A percentile compares a stretch with the other conserved stretches of the same genome.
These are phyloP conservation scores for Gasterosteus nipponicus DNA, from an alignment of 2,113 vertebrate genomes.

Conservation along the genomic window DNA sequence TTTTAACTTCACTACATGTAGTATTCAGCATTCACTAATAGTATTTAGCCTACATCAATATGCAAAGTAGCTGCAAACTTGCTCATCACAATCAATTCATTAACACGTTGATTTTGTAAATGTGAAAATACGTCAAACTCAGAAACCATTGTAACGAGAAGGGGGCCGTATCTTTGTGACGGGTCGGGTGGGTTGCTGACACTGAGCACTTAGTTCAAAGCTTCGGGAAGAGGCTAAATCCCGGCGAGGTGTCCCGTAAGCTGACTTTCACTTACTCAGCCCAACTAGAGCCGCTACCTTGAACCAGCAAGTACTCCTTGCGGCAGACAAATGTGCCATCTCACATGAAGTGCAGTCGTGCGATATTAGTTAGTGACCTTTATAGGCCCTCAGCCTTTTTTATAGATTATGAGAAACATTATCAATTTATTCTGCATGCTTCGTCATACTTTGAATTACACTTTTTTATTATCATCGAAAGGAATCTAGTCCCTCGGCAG, in stretches of 20 bases:
- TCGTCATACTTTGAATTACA: conserved; percentile 7
- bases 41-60: neutral
- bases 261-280: neutral
- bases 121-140: neutral
- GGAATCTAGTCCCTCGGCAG: conserved; percentile 31
- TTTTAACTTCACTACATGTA: too few species aligned
- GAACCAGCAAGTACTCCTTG: conserved; percentile 50
- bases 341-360: conserved; percentile 43
- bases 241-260: neutral
- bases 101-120: neutral
- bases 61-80: neutral
- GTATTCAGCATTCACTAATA: neutral
- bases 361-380: conserved; percentile 33
- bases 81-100: neutral
- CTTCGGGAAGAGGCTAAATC: neutral
- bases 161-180: neutral
- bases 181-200: neutral
- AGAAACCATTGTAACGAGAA: neutral
- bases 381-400: conserved; percentile 33
- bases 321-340: conserved; percentile 55
- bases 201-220: neutral
- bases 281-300: neutral
- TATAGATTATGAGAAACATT: conserved; percentile 41
- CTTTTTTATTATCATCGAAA: conserved; percentile 7
- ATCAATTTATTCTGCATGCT: conserved; percentile 1